Evolutionary conservation across 2,888 invertebrate species (phyloP).

Genomic region (Eupithecia abbreviata): DNA sequence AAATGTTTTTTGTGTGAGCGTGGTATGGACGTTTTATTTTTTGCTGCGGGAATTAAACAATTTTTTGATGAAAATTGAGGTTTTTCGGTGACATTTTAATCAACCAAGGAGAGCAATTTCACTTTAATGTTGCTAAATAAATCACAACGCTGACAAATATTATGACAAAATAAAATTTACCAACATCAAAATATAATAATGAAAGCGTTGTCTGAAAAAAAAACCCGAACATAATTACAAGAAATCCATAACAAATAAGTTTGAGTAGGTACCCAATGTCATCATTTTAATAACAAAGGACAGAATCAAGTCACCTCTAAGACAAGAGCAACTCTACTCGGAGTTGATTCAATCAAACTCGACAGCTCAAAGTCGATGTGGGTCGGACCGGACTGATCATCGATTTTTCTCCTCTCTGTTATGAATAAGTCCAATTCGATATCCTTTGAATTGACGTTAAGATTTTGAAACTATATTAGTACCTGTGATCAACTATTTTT

Average conservation of each 20-base stretch:
- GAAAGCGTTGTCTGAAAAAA: background rate
- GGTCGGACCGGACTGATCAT: constrained; percentile 75
- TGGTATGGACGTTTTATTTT: constrained; percentile 28
- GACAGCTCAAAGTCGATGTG: constrained; percentile 82
- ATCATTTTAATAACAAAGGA: background rate
- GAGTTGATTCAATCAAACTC: constrained; percentile 81
- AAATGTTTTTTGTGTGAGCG: constrained; percentile 44
- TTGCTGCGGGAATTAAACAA: background rate
- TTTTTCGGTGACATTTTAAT: background rate
- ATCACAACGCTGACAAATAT: background rate
- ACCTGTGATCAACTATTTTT: background rate
- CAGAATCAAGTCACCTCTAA: constrained; percentile 50
- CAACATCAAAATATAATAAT: background rate
- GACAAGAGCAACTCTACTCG: constrained; percentile 43
- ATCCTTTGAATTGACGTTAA: constrained; percentile 8
- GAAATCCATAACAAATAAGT: background rate
- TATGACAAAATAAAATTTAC: background rate
- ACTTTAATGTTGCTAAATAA: background rate
- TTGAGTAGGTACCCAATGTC: background rate
- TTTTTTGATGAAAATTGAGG: background rate
- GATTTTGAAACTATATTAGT: background rate
- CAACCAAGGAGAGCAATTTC: background rate
- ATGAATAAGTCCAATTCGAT: constrained; percentile 50
- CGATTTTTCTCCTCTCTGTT: constrained; percentile 70
- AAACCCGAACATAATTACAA: background rate